phyloP scores from a whole-genome alignment of 2,888 invertebrate genomes.

The Ophioninae sp. region DNA sequence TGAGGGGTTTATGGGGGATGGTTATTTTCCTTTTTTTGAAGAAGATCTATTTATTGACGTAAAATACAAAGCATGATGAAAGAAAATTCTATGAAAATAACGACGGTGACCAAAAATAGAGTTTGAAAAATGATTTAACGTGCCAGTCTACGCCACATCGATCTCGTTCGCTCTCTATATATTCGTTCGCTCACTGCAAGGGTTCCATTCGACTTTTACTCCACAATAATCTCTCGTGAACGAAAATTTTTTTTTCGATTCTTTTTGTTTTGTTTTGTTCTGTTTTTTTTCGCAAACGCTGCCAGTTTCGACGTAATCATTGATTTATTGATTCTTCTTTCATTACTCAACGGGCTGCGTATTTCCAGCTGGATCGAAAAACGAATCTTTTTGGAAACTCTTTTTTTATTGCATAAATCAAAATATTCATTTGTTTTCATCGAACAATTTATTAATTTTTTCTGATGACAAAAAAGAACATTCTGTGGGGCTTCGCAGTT shows the following conservation, averaged over 20 bases:
- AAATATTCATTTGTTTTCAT: not conserved
- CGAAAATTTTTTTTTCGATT: constrained; percentile 54
- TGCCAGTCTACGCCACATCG: constrained; percentile 17
- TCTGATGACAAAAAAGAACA: not conserved
- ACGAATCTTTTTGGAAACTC: not conserved
- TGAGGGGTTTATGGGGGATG: no score
- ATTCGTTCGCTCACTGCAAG: constrained; percentile 50
- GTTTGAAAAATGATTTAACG: not conserved
- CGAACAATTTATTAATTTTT: not conserved
- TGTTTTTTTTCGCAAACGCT: not conserved
- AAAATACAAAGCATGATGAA: not conserved
- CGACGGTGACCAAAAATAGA: not conserved
- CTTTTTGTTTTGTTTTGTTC: constrained; percentile 65
- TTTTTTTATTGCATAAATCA: not conserved
- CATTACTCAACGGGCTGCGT: not conserved
- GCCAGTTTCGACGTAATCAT: not conserved
- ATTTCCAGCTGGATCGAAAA: not conserved
- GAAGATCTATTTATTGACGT: not conserved
- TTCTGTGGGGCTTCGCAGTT: not conserved
- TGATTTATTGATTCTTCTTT: not conserved
- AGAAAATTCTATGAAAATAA: not conserved
- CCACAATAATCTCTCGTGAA: constrained; percentile 13
- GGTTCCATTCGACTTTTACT: constrained; percentile 19
- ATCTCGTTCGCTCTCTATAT: constrained; percentile 48
- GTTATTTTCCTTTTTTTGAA: no score